Evolutionary conservation across 2,888 invertebrate genomes (phyloP).

Genomic region (Liposcelis brunnea): DNA sequence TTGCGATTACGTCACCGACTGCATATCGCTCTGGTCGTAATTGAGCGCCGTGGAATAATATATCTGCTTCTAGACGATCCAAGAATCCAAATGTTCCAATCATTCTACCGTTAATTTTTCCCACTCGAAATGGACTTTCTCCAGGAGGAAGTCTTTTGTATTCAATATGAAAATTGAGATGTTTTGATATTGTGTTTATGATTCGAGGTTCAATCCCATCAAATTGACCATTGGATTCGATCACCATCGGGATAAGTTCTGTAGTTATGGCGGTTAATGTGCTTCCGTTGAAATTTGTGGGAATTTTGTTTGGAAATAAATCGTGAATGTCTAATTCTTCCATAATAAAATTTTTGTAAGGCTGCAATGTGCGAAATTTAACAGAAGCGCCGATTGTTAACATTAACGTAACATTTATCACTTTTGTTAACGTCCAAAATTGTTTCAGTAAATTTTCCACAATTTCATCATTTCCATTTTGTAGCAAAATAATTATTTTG

Average conservation of each 20-base stretch:
- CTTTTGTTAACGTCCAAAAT: too few species aligned
- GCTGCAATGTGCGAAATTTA: too few species aligned
- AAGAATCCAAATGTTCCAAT: neutral
- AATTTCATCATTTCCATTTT: too few species aligned
- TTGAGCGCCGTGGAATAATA: neutral
- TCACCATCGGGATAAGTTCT: neutral
- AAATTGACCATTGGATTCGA: neutral
- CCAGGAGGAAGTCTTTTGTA: neutral
- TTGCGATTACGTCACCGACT: neutral
- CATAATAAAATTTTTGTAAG: too few species aligned
- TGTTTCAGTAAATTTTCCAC: too few species aligned
- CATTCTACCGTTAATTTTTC: neutral
- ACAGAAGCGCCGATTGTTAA: too few species aligned
- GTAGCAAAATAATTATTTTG: too few species aligned
- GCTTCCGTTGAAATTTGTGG: neutral
- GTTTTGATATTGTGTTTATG: neutral
- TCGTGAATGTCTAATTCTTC: neutral
- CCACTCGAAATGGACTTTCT: neutral
- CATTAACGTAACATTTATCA: too few species aligned
- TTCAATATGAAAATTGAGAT: neutral
- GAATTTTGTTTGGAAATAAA: constrained; percentile 7
- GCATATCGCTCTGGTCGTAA: neutral
- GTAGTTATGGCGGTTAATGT: neutral
- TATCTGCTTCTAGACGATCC: neutral
- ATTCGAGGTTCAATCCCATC: neutral